Conservation (phyloP, 1,140 invertebrate genomes). For the Lysiphlebus fabarum region DNA sequence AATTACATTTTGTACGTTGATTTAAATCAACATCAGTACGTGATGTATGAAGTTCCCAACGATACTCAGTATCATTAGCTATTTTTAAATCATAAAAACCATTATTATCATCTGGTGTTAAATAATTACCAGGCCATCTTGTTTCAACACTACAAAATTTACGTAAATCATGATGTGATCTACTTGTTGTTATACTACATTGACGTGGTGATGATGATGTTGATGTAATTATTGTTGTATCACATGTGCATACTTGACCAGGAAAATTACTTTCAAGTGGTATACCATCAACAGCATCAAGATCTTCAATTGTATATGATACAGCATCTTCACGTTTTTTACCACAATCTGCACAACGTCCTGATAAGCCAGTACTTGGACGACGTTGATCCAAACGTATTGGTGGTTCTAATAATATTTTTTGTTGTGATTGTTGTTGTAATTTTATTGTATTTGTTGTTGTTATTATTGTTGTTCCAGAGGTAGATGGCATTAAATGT, state of each 20-base stretch:
- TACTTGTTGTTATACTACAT: conserved; percentile 4
- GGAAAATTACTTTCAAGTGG: conserved; percentile 36
- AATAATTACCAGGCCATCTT: conserved; percentile 40
- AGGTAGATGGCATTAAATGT: conserved; percentile 35
- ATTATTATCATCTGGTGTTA: conserved; percentile 46
- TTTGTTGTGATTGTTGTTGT: conserved; percentile 21
- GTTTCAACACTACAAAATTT: conserved; percentile 38
- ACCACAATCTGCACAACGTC: conserved; percentile 41
- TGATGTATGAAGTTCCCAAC: conserved; percentile 49
- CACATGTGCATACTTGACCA: conserved; percentile 32
- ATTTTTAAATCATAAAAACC: conserved; percentile 15
- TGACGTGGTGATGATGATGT: background rate
- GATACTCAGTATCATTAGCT: conserved; percentile 40
- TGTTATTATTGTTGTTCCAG: conserved; percentile 23
- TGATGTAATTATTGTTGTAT: conserved; percentile 13
- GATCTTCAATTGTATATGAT: conserved; percentile 49
- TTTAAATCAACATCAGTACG: conserved; percentile 46
- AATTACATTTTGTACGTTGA: conserved; percentile 39
- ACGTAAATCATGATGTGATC: conserved; percentile 31
- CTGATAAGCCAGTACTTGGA: conserved; percentile 24
- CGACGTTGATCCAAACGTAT: conserved; percentile 30
- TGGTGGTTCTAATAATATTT: conserved; percentile 21
- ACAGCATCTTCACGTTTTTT: conserved; percentile 42
- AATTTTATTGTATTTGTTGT: too few species aligned
- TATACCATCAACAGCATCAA: conserved; percentile 44